A percentile compares a stretch with the other conserved stretches of the same genome.
phyloP scores from a whole-genome alignment of 2,888 invertebrate genomes.

The Liodrosophila aerea region DNA sequence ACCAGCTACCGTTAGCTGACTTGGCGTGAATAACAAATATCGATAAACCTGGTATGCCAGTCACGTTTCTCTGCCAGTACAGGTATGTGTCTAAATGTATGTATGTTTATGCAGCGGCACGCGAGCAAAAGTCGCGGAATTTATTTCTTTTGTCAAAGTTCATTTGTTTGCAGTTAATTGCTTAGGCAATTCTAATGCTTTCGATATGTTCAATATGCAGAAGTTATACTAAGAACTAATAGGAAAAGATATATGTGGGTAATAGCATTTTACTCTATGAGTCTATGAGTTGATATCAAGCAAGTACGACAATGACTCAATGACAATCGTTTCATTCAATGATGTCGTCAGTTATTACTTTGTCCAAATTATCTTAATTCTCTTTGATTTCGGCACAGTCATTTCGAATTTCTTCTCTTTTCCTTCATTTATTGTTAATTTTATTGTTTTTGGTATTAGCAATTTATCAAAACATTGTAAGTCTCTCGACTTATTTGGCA shows the following conservation, averaged over 20 bases:
- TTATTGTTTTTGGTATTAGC: constrained; percentile 31
- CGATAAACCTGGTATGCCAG: constrained; percentile 39
- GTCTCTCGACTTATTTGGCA: constrained; percentile 31
- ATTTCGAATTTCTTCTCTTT: constrained; percentile 18
- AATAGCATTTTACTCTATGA: no score
- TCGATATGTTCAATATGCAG: not conserved
- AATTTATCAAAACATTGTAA: constrained; percentile 60
- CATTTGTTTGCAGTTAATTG: constrained; percentile 2
- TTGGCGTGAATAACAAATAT: constrained; percentile 23
- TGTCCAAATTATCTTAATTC: constrained; percentile 24
- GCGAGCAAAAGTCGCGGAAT: constrained; percentile 26
- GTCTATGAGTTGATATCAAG: not conserved
- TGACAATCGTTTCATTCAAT: not conserved
- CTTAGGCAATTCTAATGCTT: not conserved
- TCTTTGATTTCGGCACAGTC: constrained; percentile 32
- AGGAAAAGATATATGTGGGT: no score
- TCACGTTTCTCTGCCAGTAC: constrained; percentile 59
- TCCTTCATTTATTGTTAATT: constrained; percentile 15
- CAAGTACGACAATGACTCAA: constrained; percentile 26
- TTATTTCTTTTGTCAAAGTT: constrained; percentile 13
- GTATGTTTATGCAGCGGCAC: constrained; percentile 21
- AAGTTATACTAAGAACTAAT: constrained; percentile 1
- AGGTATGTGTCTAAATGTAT: constrained; percentile 2
- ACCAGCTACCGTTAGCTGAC: constrained; percentile 28
- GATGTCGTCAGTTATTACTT: constrained; percentile 14